These are phyloP conservation scores for Epistrophella euchroma DNA, from an alignment of 2,888 invertebrate genomes.

Conservation along the genomic window DNA sequence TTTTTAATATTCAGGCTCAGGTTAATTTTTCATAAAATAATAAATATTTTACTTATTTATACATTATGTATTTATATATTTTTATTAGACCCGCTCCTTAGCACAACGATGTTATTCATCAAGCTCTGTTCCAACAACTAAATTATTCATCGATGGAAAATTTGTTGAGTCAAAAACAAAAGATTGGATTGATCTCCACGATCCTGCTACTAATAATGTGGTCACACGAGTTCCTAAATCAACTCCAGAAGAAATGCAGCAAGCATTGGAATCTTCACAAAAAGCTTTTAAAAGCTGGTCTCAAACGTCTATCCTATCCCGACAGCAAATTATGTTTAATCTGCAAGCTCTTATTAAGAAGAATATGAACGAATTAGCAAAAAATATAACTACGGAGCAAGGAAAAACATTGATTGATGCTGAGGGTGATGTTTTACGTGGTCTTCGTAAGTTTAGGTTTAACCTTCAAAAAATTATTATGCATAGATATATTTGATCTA, in stretches of 20 bases:
- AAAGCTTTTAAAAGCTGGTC: constrained; percentile 93
- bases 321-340: constrained; percentile 97
- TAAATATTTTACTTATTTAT: no score
- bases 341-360: constrained; percentile 93
- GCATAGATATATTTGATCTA: background rate
- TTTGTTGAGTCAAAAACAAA: constrained; percentile 95
- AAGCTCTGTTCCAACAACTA: constrained; percentile 89
- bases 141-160: constrained; percentile 97
- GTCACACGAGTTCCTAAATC: constrained; percentile 94
- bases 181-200: constrained; percentile 97
- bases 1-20: no score
- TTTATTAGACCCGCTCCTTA: constrained; percentile 79
- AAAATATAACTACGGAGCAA: constrained; percentile 97
- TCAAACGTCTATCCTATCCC: constrained; percentile 93
- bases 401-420: constrained; percentile 99
- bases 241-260: constrained; percentile 94
- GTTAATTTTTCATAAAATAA: no score
- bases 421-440: constrained; percentile 98
- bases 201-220: constrained; percentile 96
- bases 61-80: no score
- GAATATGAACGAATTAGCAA: constrained; percentile 95
- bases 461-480: constrained; percentile 77
- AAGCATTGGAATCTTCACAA: constrained; percentile 94
- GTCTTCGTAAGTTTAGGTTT: constrained; percentile 90
- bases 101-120: constrained; percentile 85